Evolutionary conservation across 2,113 vertebrate species (phyloP), one percentile per base, ranked within the genome.

Genomic region (Nibea coibor): DNA sequence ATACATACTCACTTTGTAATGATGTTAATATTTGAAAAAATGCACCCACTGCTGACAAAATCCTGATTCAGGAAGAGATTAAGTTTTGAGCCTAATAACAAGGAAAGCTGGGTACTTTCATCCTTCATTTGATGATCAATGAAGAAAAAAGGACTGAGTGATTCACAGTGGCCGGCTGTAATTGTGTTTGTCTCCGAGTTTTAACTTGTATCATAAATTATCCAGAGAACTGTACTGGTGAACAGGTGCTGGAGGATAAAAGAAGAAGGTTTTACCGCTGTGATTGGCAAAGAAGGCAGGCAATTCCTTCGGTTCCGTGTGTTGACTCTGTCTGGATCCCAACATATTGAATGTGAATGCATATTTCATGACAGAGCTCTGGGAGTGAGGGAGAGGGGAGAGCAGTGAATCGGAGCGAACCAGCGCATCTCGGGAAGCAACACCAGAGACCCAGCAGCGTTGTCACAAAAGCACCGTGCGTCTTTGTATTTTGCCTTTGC

Each of bases 311-410:
- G 17, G 43, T 78, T 81, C 80, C n/a, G 73, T 68, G 77, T 90
- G 83, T 90, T 85, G 90, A 83, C 77, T 78, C 35, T 72, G 53
- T 78, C 35, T 72, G 48, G 63, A 78, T 80, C 47, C 72, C 78
- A 72, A 79, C 78, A 78, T 85, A 89, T 79, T 90, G 86, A 86
- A 84, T 75, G 57, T 78, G 73, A 86, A 91, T 92, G 56, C 89
- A 93, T 93, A 89, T 91, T 94, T 93, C 75, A 92, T 91, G 80
- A 79, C 87, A 45, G 42, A 39, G 66, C 80, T 75, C 50, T 67
- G 85, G 84, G 72, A 83, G 26, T 28, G 57, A 80, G 72, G 63
- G 63, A 78, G 75, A 69, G 43, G 43, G 59, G 64, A 78, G 77
- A 72, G 76, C 22, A 22, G 69, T 76, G 83, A 73, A 64, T 82